Evolutionary conservation across 2,888 invertebrate genomes (phyloP).

Genomic region (Leptinotarsa rubiginosa): DNA sequence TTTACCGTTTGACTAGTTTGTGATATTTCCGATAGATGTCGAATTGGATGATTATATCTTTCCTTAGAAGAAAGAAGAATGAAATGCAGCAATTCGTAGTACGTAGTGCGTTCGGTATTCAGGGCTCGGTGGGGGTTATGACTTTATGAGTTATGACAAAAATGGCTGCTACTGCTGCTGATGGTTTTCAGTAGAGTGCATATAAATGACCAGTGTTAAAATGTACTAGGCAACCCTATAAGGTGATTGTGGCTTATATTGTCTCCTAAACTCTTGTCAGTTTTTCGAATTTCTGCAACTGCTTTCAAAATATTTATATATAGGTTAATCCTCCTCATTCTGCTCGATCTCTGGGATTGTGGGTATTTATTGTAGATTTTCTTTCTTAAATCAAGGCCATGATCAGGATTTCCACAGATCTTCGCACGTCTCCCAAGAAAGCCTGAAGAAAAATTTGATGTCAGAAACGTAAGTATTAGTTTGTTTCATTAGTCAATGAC

Average conservation of each 20-base stretch:
- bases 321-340: conserved; percentile 62
- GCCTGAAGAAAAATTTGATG: background rate
- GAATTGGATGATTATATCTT: too few species aligned
- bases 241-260: conserved; percentile 45
- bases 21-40: too few species aligned
- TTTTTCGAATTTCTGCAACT: conserved; percentile 23
- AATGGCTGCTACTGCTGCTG: conserved; percentile 62
- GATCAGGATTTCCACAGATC: background rate
- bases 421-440: background rate
- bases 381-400: conserved; percentile 27
- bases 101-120: background rate
- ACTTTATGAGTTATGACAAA: conserved; percentile 57
- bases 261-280: conserved; percentile 23
- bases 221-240: conserved; percentile 55
- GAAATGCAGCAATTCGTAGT: too few species aligned
- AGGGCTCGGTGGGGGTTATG: conserved; percentile 59
- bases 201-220: conserved; percentile 60
- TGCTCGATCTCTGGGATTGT: conserved; percentile 37
- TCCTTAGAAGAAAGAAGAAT: too few species aligned
- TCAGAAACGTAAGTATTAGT: conserved; percentile 6
- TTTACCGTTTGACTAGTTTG: too few species aligned
- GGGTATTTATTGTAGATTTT: conserved; percentile 42
- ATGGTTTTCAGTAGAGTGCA: conserved; percentile 61
- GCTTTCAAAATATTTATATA: conserved; percentile 58
- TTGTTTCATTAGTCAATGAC: conserved; percentile 30